These are phyloP conservation scores for Atherinosoma microstoma DNA, from an alignment of 2,797 vertebrate species.

Conservation along the genomic window DNA sequence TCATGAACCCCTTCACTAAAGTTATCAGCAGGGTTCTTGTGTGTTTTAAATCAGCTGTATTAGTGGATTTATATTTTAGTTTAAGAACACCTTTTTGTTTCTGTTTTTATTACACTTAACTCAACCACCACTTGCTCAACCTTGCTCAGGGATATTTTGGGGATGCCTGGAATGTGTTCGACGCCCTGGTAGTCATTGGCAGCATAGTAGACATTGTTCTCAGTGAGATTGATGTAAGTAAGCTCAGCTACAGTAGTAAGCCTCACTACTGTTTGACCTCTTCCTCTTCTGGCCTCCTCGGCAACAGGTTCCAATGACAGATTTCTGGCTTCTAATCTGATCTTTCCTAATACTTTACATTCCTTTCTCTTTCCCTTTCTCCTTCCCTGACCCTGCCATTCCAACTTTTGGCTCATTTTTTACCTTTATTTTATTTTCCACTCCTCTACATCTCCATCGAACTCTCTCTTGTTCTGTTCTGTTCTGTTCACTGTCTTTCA, in stretches of 20 bases:
- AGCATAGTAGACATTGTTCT: conserved; percentile 99
- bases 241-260: conserved; percentile 66
- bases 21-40: conserved; percentile 21
- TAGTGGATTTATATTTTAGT: conserved; percentile 26
- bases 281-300: conserved; percentile 35
- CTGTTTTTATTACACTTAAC: conserved; percentile 39
- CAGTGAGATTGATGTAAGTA: conserved; percentile 99
- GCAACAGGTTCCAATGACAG: conserved; percentile 26
- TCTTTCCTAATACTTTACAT: conserved; percentile 51
- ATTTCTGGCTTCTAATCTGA: conserved; percentile 45
- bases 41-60: conserved; percentile 21
- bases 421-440: conserved; percentile 10
- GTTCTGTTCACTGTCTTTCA: conserved; percentile 73
- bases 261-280: conserved; percentile 59
- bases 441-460: conserved; percentile 17
- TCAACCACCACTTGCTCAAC: conserved; percentile 70
- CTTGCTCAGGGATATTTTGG: conserved; percentile 98
- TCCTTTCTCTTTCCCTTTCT: conserved; percentile 54
- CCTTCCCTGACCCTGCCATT: conserved; percentile 59
- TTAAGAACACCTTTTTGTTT: conserved; percentile 40
- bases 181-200: conserved; percentile 99
- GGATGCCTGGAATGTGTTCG: conserved; percentile 99
- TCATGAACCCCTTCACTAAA: conserved; percentile 31
- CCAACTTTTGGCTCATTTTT: conserved; percentile 58
- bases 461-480: not conserved